Evolutionary conservation across 2,797 vertebrate genomes (phyloP).

Genomic region (Thaleichthys pacificus): DNA sequence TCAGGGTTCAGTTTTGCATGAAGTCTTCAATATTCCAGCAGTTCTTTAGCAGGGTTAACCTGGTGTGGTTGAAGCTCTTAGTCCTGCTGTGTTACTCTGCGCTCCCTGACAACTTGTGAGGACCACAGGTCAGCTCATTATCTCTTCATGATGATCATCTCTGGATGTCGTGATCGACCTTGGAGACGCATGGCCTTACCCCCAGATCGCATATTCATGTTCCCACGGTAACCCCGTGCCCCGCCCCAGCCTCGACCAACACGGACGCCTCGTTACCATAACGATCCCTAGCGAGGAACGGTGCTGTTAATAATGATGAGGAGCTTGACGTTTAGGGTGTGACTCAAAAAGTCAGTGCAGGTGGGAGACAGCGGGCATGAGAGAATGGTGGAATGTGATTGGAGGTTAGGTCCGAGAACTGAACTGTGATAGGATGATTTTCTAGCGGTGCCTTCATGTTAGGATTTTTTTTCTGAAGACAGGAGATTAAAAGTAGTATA

Average conservation of each 20-base stretch:
- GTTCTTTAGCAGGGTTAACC: too few relatives aligned
- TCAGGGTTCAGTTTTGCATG: too few relatives aligned
- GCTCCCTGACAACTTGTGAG: background rate
- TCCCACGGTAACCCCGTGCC: background rate
- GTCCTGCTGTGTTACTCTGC: too few relatives aligned
- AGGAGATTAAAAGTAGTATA: background rate
- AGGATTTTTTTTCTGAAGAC: background rate
- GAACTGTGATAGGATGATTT: too few relatives aligned
- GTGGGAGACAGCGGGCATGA: too few relatives aligned
- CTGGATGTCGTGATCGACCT: slow-evolving; percentile 2
- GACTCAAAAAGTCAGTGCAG: too few relatives aligned
- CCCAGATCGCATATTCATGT: slow-evolving; percentile 1
- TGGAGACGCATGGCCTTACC: background rate
- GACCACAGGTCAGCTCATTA: background rate
- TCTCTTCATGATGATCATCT: slow-evolving; percentile 6
- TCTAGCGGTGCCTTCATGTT: too few relatives aligned
- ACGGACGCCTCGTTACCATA: background rate
- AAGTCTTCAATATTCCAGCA: too few relatives aligned
- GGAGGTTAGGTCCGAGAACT: too few relatives aligned
- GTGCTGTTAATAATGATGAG: slow-evolving; percentile 18
- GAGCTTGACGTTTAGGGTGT: background rate
- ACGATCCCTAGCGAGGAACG: background rate
- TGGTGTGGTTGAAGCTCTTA: too few relatives aligned
- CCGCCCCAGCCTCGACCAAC: slow-evolving; percentile 4
- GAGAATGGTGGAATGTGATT: too few relatives aligned